phyloP scores from a whole-genome alignment of 2,797 vertebrate genomes.

The Pseudochirops cupreus region DNA sequence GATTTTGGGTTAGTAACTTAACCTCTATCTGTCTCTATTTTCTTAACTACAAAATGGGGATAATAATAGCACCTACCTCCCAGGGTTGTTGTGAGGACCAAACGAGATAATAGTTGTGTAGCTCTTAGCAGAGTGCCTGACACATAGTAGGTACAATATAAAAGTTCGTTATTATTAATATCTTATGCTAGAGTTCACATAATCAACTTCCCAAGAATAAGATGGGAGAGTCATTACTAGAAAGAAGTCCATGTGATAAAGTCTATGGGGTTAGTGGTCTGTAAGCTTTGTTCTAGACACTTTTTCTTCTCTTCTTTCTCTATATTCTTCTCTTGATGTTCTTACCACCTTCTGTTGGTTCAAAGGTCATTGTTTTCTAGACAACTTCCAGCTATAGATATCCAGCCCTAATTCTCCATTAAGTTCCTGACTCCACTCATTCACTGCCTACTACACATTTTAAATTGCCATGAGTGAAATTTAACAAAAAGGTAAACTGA shows the following conservation, averaged over 20 bases:
- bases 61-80: background rate
- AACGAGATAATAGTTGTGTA: background rate
- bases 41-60: background rate
- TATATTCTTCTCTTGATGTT: background rate
- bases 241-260: background rate
- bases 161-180: background rate
- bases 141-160: background rate
- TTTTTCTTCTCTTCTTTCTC: background rate
- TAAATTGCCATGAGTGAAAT: background rate
- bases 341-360: background rate
- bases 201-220: background rate
- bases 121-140: background rate
- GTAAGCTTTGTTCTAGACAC: background rate
- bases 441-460: background rate
- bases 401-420: background rate
- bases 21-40: background rate
- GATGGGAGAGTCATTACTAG: background rate
- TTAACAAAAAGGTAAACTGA: background rate
- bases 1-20: background rate
- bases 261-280: background rate
- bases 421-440: background rate
- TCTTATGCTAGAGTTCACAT: background rate
- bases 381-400: background rate
- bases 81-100: background rate
- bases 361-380: background rate